Evolutionary conservation across 2,113 vertebrate species (phyloP).

Genomic region (Elgaria multicarinata): DNA sequence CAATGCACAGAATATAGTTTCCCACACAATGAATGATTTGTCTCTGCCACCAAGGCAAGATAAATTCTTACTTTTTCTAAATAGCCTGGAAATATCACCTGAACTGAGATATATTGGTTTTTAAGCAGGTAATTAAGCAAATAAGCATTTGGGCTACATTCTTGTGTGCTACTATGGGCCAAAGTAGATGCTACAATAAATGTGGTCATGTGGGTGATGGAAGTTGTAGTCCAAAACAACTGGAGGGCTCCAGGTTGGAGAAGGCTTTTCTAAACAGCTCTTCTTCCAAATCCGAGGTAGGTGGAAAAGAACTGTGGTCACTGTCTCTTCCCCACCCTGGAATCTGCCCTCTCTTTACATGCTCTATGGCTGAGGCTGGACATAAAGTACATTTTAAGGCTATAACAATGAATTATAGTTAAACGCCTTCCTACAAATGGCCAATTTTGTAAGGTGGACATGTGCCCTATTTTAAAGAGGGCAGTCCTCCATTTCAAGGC

Average conservation of each 20-base stretch:
- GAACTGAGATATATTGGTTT: background rate
- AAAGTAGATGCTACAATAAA: background rate
- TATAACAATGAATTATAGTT: background rate
- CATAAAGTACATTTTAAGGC: background rate
- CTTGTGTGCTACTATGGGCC: background rate
- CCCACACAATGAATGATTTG: background rate
- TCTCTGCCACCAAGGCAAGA: background rate
- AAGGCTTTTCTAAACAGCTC: background rate
- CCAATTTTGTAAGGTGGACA: background rate
- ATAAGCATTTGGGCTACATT: background rate
- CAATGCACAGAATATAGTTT: background rate
- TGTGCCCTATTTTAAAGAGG: no score
- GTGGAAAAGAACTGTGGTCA: background rate
- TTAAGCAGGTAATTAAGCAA: constrained; percentile 13
- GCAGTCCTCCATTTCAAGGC: no score
- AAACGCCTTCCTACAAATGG: background rate
- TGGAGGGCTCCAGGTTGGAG: no score
- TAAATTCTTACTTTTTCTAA: background rate
- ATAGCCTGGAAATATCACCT: background rate
- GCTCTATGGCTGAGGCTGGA: background rate
- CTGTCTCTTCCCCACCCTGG: no score
- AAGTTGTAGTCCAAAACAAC: background rate
- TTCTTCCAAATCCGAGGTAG: background rate
- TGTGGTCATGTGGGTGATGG: no score
- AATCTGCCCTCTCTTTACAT: background rate